A percentile compares a stretch with the other conserved stretches of the same genome.
phyloP scores from a whole-genome alignment of 1,140 invertebrate genomes.

The Drosophila tani region DNA sequence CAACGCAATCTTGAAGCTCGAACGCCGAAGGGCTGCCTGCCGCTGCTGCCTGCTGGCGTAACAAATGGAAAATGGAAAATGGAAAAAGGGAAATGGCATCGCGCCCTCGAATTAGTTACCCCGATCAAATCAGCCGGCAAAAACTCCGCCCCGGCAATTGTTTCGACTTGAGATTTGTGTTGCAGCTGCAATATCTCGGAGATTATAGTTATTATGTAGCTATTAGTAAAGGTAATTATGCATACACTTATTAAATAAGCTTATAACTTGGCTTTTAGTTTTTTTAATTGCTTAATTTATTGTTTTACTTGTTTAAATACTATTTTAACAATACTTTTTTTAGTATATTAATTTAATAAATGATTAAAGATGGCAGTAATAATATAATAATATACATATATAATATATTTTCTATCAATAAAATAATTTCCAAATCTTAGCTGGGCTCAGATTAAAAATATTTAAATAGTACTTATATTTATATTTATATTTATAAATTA shows the following conservation, averaged over 20 bases:
- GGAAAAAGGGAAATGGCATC: conserved; percentile 27
- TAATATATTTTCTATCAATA: no score
- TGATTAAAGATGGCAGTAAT: no score
- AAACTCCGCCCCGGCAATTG: conserved; percentile 36
- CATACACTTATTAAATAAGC: not conserved
- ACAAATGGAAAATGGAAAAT: conserved; percentile 28
- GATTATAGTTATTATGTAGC: not conserved
- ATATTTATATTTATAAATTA: no score
- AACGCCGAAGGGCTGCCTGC: conserved; percentile 13
- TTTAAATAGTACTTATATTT: no score
- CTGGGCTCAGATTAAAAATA: no score
- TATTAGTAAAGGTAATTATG: not conserved
- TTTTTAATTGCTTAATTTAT: not conserved
- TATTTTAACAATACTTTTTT: no score
- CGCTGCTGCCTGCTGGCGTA: conserved; percentile 34
- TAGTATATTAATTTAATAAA: no score
- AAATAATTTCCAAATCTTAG: no score
- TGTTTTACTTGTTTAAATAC: no score
- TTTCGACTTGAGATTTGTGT: conserved; percentile 2
- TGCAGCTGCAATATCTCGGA: not conserved
- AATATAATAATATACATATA: no score
- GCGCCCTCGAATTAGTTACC: conserved; percentile 71
- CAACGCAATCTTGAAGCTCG: conserved; percentile 53
- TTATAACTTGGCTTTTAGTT: not conserved
- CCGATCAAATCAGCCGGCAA: conserved; percentile 73